Base-by-base conservation (phyloP, 2,797 vertebrate species). In the Momotus momota region DNA sequence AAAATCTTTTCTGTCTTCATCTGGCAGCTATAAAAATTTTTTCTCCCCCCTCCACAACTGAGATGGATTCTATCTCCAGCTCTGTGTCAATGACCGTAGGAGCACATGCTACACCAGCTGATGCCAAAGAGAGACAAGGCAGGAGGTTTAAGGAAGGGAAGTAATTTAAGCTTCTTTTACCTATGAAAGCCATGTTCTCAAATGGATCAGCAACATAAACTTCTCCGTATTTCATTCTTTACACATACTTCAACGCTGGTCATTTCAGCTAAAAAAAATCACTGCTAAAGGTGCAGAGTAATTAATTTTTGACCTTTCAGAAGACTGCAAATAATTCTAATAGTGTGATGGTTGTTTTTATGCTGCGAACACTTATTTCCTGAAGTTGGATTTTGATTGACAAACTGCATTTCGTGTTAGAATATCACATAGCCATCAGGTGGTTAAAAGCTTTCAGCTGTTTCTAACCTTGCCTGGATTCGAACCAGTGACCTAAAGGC, bases 391-490 rank as follows among this genome's bases (percentile, higher is more conserved):
- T 88, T 96, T 95, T 95, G 94, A 96, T 70, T 94, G 86, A 90
- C 90, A 93, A 90, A 80, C 57, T 62, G 60, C 67, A 95, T 92
- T 95, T 93, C 78, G 58, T 94, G 64, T 88, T 92, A 65, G 88
- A 79, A 82, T 86, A 93, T 92, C 78, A 69, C 67, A 70, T 67
- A 92, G 75, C 71, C 84, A 90, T 93, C 91, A 89, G 70, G 77
- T 94, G 73, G 77, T 93, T 93, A 97, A 96, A 96, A 95, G 88
- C 86, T 96, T 96, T 92, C 96, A 97, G 82, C 90, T 95, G 86
- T 93, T 96, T 86, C 73, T 87, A 78, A 73, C 75, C 58, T 91
- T 92, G 49, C 38, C 45, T 81, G 60, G 74, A 62, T 96, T 92
- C 94, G 75, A 96, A 97, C 88, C 80, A 91, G 70, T 94, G 88